Conservation (phyloP, 2,888 invertebrate species). For the Drosophila anceps region DNA sequence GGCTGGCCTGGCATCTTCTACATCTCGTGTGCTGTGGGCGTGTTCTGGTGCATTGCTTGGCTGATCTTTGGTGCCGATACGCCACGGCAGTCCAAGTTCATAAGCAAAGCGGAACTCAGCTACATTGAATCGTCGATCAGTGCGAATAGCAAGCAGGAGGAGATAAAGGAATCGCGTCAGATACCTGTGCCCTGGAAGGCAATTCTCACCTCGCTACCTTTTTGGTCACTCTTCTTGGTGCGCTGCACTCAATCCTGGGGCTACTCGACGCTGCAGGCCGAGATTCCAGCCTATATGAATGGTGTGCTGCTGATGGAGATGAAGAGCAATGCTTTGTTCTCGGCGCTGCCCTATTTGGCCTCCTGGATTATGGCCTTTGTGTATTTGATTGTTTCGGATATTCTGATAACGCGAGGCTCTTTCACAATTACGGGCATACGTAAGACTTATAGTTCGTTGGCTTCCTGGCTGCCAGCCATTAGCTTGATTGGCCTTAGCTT, state of each 20-base stretch:
- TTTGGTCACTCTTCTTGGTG: constrained; percentile 87
- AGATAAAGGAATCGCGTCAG: constrained; percentile 19
- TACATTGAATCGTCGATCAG: constrained; percentile 87
- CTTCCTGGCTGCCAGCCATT: constrained; percentile 86
- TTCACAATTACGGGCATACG: constrained; percentile 82
- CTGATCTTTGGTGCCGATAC: constrained; percentile 87
- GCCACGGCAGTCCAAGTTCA: constrained; percentile 87
- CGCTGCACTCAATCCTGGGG: constrained; percentile 90
- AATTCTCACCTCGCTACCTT: constrained; percentile 88
- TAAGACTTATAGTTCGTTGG: constrained; percentile 78
- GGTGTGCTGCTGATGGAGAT: constrained; percentile 88
- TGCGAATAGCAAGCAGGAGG: constrained; percentile 35
- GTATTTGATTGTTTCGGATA: constrained; percentile 85
- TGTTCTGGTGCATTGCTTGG: constrained; percentile 87
- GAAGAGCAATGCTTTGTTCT: constrained; percentile 86
- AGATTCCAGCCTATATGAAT: constrained; percentile 90
- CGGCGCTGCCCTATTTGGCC: constrained; percentile 87
- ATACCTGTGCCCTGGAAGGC: constrained; percentile 88
- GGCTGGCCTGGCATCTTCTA: constrained; percentile 91
- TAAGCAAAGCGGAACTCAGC: constrained; percentile 86
- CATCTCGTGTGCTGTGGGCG: constrained; percentile 86
- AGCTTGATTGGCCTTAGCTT: constrained; percentile 86
- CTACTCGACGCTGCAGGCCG: constrained; percentile 89
- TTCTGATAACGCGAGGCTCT: constrained; percentile 83
- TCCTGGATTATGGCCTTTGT: constrained; percentile 86